A percentile compares a stretch with the other conserved stretches of the same genome.
Evolutionary conservation across 2,797 vertebrate genomes (phyloP).

Genomic region (Pantherophis alleghaniensis): DNA sequence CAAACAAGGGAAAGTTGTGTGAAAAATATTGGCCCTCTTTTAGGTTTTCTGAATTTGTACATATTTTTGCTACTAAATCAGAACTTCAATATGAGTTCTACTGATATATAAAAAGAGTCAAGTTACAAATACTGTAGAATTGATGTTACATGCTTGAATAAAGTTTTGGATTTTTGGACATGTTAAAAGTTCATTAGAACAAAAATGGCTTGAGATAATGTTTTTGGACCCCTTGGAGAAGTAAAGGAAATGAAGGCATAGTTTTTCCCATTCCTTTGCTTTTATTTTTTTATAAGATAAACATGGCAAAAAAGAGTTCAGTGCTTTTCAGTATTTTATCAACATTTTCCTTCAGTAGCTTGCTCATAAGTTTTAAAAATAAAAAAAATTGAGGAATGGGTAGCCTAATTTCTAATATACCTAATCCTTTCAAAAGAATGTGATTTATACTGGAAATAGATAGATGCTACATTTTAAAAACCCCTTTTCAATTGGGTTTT

Average conservation of each 20-base stretch:
- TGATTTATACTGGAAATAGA: background rate
- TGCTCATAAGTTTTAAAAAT: background rate
- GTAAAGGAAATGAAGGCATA: background rate
- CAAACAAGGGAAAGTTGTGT: background rate
- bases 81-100: background rate
- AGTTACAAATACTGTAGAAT: background rate
- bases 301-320: background rate
- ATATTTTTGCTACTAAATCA: background rate
- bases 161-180: background rate
- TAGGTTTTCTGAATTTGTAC: background rate
- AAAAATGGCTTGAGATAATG: background rate
- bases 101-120: background rate
- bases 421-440: background rate
- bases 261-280: background rate
- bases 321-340: background rate
- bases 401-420: background rate
- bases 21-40: background rate
- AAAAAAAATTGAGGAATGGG: background rate
- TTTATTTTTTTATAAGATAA: background rate
- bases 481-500: background rate
- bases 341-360: background rate
- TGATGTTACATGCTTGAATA: background rate
- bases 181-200: background rate
- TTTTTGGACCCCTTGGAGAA: background rate
- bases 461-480: background rate